Percentiles rank a stretch among this genome's conserved stretches.
phyloP scores from a whole-genome alignment of 1,140 invertebrate genomes.

The Trichonephila inaurata region DNA sequence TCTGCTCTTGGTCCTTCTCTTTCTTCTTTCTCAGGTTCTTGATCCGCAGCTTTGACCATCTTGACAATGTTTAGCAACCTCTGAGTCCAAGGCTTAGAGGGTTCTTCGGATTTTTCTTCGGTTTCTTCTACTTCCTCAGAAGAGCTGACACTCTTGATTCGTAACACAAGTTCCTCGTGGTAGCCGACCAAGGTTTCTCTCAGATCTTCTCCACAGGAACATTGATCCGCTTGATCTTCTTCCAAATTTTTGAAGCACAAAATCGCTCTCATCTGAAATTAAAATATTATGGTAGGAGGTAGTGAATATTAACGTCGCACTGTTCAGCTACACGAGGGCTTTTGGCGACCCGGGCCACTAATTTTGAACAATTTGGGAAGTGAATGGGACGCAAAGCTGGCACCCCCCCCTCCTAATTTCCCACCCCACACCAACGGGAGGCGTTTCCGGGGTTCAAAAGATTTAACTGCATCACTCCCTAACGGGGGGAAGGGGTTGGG shows the following conservation, averaged over 20 bases:
- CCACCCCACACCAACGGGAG: too few relatives aligned
- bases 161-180: constrained; percentile 88
- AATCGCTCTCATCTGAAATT: constrained; percentile 83
- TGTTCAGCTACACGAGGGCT: too few relatives aligned
- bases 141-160: constrained; percentile 84
- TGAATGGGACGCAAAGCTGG: too few relatives aligned
- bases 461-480: too few relatives aligned
- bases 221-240: constrained; percentile 89
- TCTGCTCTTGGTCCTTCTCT: constrained; percentile 86
- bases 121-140: constrained; percentile 86
- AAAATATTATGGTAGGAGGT: not conserved
- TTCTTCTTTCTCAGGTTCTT: constrained; percentile 79
- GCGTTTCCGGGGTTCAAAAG: too few relatives aligned
- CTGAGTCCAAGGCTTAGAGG: constrained; percentile 76
- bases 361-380: too few relatives aligned
- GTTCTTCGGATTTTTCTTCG: constrained; percentile 52
- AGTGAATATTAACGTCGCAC: too few relatives aligned
- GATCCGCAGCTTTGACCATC: constrained; percentile 79
- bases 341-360: too few relatives aligned
- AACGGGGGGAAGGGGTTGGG: too few relatives aligned
- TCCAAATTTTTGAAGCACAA: constrained; percentile 94
- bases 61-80: constrained; percentile 78
- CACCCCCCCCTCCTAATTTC: too few relatives aligned
- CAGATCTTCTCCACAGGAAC: constrained; percentile 93
- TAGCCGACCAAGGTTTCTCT: constrained; percentile 89